Percentiles rank a stretch among this genome's conserved stretches.
These are phyloP conservation scores for Pandemis corylana DNA, from an alignment of 2,888 invertebrate genomes.

Conservation along the genomic window DNA sequence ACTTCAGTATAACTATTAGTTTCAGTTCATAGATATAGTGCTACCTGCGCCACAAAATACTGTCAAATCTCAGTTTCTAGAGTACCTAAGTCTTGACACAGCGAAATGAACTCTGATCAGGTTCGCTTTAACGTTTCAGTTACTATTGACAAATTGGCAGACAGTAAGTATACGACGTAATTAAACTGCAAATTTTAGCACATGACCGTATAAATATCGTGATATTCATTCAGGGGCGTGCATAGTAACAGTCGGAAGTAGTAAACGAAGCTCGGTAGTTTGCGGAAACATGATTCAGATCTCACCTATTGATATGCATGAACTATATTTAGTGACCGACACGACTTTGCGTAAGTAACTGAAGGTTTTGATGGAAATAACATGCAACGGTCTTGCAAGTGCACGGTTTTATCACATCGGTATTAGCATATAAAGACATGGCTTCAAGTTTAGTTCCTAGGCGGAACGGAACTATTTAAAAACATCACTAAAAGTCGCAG, in stretches of 20 bases:
- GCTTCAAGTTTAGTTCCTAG: too few species aligned
- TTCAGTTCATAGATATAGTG: too few species aligned
- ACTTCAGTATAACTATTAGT: too few species aligned
- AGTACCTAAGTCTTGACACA: too few species aligned
- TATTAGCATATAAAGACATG: too few species aligned
- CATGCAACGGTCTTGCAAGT: background rate
- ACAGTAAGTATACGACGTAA: background rate
- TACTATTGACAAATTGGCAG: too few species aligned
- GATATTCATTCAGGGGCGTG: background rate
- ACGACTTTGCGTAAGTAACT: background rate
- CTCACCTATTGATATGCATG: background rate
- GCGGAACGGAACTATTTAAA: too few species aligned
- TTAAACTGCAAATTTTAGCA: background rate
- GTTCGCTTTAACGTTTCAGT: too few species aligned
- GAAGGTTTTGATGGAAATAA: background rate
- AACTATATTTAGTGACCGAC: background rate
- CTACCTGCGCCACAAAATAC: too few species aligned
- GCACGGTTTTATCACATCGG: background rate
- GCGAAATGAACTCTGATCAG: too few species aligned
- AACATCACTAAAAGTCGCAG: too few species aligned
- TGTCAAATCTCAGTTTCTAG: too few species aligned
- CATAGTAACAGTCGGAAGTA: background rate
- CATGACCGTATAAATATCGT: background rate
- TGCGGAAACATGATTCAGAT: slow-evolving; percentile 4
- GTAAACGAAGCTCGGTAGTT: background rate